phyloP scores from a whole-genome alignment of 1,140 invertebrate genomes.

The Halictus rubicundus region DNA sequence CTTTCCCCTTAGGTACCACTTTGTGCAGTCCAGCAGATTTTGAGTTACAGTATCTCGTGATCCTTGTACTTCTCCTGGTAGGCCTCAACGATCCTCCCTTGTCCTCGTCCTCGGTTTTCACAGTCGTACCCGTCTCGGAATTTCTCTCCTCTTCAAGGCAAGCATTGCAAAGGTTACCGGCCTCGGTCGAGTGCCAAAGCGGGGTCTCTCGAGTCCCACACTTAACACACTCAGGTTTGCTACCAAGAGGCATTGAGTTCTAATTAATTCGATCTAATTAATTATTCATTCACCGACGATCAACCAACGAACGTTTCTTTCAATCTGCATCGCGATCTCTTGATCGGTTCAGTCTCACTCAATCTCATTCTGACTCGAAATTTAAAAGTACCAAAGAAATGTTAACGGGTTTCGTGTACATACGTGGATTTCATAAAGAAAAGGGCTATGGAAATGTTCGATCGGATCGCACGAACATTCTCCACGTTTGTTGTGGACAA shows the following conservation, averaged over 20 bases:
- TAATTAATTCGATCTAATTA: constrained; percentile 12
- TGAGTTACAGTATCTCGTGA: constrained; percentile 82
- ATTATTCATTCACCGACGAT: constrained; percentile 23
- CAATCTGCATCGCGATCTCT: constrained; percentile 10
- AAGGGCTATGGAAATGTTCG: neutral
- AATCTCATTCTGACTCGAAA: constrained; percentile 19
- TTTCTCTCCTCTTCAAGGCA: constrained; percentile 81
- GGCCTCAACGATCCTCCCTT: constrained; percentile 74
- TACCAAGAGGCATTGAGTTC: constrained; percentile 83
- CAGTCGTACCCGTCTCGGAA: constrained; percentile 52
- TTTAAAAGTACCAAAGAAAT: neutral
- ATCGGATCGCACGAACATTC: neutral
- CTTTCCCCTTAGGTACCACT: constrained; percentile 85
- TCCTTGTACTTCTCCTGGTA: constrained; percentile 81
- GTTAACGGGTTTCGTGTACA: neutral
- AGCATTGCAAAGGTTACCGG: constrained; percentile 83
- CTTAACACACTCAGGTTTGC: constrained; percentile 83
- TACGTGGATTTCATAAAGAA: neutral
- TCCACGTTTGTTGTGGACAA: neutral
- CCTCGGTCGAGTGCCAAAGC: constrained; percentile 84
- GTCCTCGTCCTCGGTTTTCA: constrained; percentile 74
- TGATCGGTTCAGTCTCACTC: neutral
- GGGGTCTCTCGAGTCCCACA: constrained; percentile 83
- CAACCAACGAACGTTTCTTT: constrained; percentile 10
- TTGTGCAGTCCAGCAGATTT: constrained; percentile 74